Conservation (phyloP, 2,113 vertebrate genomes). For the Sylvicapra grimmia region DNA sequence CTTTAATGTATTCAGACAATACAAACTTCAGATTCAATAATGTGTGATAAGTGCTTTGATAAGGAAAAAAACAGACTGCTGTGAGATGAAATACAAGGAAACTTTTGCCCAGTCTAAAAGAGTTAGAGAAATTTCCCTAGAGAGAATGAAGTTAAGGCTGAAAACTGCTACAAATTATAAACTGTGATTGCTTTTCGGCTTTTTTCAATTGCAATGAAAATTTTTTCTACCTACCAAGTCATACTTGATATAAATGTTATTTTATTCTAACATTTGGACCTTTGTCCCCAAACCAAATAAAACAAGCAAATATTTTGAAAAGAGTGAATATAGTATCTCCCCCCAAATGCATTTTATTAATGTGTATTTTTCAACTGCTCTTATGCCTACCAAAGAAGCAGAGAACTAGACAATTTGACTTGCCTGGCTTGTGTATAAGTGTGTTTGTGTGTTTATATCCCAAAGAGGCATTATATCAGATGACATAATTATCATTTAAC, state of each 20-base stretch:
- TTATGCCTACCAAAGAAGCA: neutral
- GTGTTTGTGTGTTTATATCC: neutral
- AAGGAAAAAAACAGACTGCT: neutral
- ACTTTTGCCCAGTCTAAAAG: neutral
- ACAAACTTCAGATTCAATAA: neutral
- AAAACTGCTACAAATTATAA: neutral
- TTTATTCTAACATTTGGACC: neutral
- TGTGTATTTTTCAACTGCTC: neutral
- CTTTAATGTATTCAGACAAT: neutral
- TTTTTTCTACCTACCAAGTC: neutral
- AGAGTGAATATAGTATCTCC: neutral
- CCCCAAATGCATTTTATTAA: neutral
- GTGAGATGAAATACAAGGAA: neutral
- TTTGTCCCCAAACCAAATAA: neutral
- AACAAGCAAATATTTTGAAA: neutral
- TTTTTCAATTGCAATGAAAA: neutral
- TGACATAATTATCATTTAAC: neutral
- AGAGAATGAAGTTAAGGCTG: neutral
- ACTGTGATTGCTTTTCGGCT: neutral
- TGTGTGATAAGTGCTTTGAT: neutral
- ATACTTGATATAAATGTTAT: neutral
- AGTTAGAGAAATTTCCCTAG: neutral
- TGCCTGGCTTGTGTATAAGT: neutral
- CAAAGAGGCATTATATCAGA: neutral
- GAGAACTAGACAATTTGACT: neutral